Base-by-base conservation (phyloP, 2,113 vertebrate species). In the Paracanthobrama guichenoti region DNA sequence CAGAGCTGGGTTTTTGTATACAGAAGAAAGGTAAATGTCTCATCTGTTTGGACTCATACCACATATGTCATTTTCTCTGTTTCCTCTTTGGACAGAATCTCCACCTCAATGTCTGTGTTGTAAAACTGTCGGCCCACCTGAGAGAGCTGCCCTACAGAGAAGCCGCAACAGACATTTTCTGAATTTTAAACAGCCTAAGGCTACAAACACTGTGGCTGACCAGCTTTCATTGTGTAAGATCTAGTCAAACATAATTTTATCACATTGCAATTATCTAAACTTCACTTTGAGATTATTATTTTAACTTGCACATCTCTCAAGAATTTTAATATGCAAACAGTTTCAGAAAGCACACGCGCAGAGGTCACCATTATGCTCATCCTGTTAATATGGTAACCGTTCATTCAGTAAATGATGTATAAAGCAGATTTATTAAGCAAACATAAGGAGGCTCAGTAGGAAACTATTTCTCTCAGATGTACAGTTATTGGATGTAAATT, bases 71-170 rank as follows among this genome's bases (percentile, higher is more conserved):
- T 95, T 77, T 94, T 93, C 84, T 94, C 93, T 0, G 93, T 95
- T 79, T 95, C 94, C 88, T 95, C 93, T 87, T 94, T 93, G 9
- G 93, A 94, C 35, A 94, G 90, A 85, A 95, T 94, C 76, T 95
- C 93, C 84, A 94, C 94, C 79, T 95, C 93, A 16, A 93, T 95
- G 48, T 95, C 93, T 46, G 93, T 94, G 90, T 93, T 93, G 89
- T 94, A 95, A 89, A 95, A 95, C 86, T 95, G 94, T 2, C 91
- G 86, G n/a, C 93, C 93, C 84, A 94, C 94, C 85, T 94, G 93
- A 84, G 93, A 94, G 26, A 95, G 92, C 88, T 92, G 93, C 35
- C 94, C 94, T 94, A 87, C 62, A 83, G 82, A 88, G 81, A 20
- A 84, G 46, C 20, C 39, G 76, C 42, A 50, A 80, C 59, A 80